phyloP scores from a whole-genome alignment of 2,113 vertebrate species.

The Bubalus kerabau region DNA sequence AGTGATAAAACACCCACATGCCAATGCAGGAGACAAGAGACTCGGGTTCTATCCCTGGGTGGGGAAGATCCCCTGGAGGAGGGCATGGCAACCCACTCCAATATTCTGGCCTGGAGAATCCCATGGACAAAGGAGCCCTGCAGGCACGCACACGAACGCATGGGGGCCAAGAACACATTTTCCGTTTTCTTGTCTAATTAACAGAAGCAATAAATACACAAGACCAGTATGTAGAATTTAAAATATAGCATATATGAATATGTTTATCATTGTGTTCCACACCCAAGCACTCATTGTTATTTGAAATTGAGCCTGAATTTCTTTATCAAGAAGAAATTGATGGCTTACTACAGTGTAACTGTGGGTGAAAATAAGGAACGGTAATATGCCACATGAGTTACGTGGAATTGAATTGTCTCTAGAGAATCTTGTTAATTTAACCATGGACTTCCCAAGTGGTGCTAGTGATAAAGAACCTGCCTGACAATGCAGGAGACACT shows the following conservation, averaged over 20 bases:
- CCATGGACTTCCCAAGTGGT: neutral
- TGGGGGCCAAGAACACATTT: neutral
- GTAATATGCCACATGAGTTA: neutral
- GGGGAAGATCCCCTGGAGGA: neutral
- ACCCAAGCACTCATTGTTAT: neutral
- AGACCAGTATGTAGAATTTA: neutral
- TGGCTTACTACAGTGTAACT: neutral
- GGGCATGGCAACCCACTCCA: neutral
- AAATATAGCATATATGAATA: neutral
- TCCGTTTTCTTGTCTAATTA: neutral
- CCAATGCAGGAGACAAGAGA: neutral
- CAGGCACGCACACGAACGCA: accelerated
- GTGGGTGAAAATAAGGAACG: neutral
- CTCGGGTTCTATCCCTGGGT: neutral
- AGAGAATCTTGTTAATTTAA: neutral
- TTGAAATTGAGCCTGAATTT: neutral
- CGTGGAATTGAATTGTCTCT: neutral
- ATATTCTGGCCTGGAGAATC: neutral
- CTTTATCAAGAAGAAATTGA: neutral
- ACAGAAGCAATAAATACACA: neutral
- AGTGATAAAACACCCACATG: neutral
- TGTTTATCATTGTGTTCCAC: neutral
- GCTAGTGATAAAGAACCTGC: neutral
- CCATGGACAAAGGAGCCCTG: neutral
- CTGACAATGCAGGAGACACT: neutral